phyloP scores from a whole-genome alignment of 2,113 vertebrate species.

The Forbesichthys agassizii region DNA sequence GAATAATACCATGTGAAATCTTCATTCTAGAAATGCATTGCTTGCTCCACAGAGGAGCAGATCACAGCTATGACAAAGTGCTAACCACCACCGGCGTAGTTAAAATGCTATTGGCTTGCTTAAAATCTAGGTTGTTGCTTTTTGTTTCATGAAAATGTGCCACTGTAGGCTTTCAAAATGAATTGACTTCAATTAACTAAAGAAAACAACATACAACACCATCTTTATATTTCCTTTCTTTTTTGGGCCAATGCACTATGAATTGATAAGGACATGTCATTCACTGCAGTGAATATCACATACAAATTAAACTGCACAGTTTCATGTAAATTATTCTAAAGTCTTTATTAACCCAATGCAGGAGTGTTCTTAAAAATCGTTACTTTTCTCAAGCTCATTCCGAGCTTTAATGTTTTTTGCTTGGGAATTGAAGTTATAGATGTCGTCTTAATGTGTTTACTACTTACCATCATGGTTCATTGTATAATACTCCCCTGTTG shows the following conservation, averaged over 20 bases:
- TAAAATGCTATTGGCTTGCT: constrained; percentile 41
- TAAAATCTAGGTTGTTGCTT: constrained; percentile 41
- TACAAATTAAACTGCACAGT: constrained; percentile 1
- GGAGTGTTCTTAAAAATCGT: not conserved
- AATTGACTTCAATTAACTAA: constrained; percentile 36
- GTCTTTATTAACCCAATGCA: not conserved
- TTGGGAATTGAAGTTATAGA: constrained; percentile 17
- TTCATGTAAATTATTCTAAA: not conserved
- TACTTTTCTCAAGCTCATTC: constrained; percentile 8
- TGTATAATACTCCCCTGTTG: constrained; percentile 25
- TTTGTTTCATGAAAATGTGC: constrained; percentile 65
- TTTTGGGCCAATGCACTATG: constrained; percentile 13
- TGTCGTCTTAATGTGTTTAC: constrained; percentile 12
- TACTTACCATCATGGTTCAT: constrained; percentile 13
- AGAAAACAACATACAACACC: not conserved
- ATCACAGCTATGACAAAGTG: constrained; percentile 38
- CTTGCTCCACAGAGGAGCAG: constrained; percentile 4
- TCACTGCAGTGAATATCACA: constrained; percentile 16
- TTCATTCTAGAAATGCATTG: constrained; percentile 5
- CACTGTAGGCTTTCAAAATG: constrained; percentile 55
- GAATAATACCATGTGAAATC: constrained; percentile 14
- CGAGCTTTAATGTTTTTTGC: constrained; percentile 21
- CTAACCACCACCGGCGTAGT: constrained; percentile 46
- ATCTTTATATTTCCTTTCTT: not conserved
- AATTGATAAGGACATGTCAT: not conserved